These are phyloP conservation scores for Liparis tanakae DNA, from an alignment of 2,797 vertebrate species.

Conservation along the genomic window DNA sequence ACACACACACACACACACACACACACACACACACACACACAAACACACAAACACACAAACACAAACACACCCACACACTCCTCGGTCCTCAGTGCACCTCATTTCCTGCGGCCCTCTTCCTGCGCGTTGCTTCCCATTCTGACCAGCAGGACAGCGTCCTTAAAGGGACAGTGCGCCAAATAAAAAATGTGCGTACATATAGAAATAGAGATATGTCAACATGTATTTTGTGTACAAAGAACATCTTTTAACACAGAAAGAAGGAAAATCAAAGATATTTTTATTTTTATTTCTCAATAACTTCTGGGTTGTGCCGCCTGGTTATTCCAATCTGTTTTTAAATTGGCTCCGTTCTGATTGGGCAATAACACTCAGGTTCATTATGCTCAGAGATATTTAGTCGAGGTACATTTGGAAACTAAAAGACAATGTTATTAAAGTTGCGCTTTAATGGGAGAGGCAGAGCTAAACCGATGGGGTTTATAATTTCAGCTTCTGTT, in stretches of 20 bases:
- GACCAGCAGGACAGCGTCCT: constrained; percentile 12
- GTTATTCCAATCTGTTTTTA: constrained; percentile 28
- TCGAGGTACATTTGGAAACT: constrained; percentile 9
- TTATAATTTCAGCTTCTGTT: background rate
- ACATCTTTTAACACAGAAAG: no score
- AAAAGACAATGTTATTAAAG: constrained; percentile 2
- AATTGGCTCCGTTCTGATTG: constrained; percentile 19
- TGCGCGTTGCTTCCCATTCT: constrained; percentile 5
- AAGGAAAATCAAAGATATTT: no score
- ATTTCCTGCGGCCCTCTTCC: constrained; percentile 23
- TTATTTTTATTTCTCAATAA: no score
- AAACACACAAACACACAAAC: no score
- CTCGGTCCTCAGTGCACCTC: constrained; percentile 38
- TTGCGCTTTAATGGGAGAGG: background rate
- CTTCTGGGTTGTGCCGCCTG: no score
- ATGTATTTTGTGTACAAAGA: background rate
- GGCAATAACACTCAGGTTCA: constrained; percentile 17
- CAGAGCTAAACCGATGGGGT: no score
- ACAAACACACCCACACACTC: constrained; percentile 22
- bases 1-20: constrained; percentile 22
- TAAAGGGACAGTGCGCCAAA: background rate
- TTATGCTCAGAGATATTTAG: constrained; percentile 18
- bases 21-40: constrained; percentile 1
- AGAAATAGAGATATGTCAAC: background rate
- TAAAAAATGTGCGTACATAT: no score